A percentile compares a stretch with the other conserved stretches of the same genome.
phyloP scores from a whole-genome alignment of 2,797 vertebrate genomes.

The Trichosurus vulpecula region DNA sequence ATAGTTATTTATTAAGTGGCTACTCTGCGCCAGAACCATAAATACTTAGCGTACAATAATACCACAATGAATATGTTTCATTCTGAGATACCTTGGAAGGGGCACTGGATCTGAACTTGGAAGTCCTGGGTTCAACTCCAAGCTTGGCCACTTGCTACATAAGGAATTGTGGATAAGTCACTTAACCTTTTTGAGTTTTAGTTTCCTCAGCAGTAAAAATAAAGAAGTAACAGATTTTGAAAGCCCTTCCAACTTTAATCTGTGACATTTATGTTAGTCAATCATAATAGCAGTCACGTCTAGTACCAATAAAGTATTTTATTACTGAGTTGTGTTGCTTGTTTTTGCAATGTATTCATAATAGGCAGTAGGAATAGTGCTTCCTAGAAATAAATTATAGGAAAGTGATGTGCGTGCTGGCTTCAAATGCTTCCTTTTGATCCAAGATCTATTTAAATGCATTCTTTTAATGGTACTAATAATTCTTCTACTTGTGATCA shows the following conservation, averaged over 20 bases:
- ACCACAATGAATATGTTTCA: neutral
- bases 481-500: neutral
- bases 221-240: neutral
- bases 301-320: neutral
- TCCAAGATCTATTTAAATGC: neutral
- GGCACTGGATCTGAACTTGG: neutral
- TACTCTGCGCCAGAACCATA: neutral
- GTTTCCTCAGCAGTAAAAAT: neutral
- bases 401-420: neutral
- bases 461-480: conserved; percentile 3
- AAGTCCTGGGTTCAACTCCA: neutral
- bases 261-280: neutral
- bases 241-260: neutral
- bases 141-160: neutral
- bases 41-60: neutral
- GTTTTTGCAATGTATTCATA: neutral
- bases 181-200: neutral
- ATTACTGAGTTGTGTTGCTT: neutral
- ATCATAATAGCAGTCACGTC: neutral
- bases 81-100: neutral
- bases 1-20: neutral
- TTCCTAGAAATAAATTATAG: neutral
- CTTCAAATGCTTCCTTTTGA: neutral
- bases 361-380: neutral
- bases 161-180: neutral